Conservation (phyloP, 1,140 invertebrate species). For the Gonioctena quinquepunctata region DNA sequence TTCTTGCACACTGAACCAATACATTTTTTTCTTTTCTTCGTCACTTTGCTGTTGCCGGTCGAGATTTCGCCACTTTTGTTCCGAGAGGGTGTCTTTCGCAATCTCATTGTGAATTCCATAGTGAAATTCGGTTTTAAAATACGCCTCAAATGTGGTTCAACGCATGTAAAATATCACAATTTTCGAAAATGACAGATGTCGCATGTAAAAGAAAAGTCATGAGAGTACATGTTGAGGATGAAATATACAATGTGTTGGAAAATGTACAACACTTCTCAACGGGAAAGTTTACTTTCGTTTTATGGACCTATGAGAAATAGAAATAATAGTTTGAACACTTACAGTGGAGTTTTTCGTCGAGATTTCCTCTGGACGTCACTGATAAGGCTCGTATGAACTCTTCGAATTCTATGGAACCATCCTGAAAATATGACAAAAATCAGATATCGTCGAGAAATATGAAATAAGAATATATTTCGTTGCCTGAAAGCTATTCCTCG, state of each 20-base stretch:
- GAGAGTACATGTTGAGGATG: neutral
- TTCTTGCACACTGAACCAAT: neutral
- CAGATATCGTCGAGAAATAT: too few relatives aligned
- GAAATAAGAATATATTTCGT: too few relatives aligned
- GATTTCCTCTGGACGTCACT: slow-evolving; percentile 92
- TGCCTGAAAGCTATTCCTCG: too few relatives aligned
- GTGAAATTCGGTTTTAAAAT: neutral
- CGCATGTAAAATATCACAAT: slow-evolving; percentile 14
- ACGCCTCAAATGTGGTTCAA: slow-evolving; percentile 2
- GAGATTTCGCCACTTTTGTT: slow-evolving; percentile 4
- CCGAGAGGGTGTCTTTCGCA: neutral
- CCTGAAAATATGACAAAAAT: slow-evolving; percentile 69
- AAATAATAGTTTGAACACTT: slow-evolving; percentile 60
- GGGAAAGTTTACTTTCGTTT: too few relatives aligned
- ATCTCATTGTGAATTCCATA: slow-evolving; percentile 17
- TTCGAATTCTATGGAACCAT: slow-evolving; percentile 97
- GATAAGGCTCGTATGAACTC: slow-evolving; percentile 95
- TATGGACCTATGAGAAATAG: too few relatives aligned
- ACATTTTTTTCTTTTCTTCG: slow-evolving; percentile 3
- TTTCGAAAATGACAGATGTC: neutral
- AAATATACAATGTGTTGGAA: neutral
- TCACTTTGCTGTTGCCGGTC: neutral
- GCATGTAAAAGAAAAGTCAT: neutral
- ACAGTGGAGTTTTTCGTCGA: slow-evolving; percentile 97
- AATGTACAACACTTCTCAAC: too few relatives aligned